Evolutionary conservation across 1,140 invertebrate genomes (phyloP), one percentile per base, ranked within the genome.

Genomic region (Lucilia sericata): DNA sequence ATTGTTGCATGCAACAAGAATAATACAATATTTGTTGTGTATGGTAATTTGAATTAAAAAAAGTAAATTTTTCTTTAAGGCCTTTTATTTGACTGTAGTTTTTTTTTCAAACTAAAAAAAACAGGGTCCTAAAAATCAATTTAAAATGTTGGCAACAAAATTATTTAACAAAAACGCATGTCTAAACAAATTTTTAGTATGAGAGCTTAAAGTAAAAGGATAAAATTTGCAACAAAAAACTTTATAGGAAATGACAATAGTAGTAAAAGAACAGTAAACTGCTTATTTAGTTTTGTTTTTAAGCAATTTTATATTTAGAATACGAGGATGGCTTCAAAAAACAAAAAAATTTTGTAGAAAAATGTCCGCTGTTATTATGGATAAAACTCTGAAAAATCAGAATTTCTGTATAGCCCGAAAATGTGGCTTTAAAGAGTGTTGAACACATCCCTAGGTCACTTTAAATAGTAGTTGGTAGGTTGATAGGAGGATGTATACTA

Each of bases 111-210:
- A n/a, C n/a, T n/a, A 60, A 70, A 5, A 10, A 70, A 70, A 70
- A 70, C 3, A 2, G 19, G 2, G 2, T 42, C 42, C 5, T 55
- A n/a, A 55, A 70, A 70, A 70, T 70, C 65, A 21, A 70, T 70
- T 70, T 70, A 70, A 21, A 21, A 60, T n/a, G 65, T 21, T 10
- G 21, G 2, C 65, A 70, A 21, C n/a, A 70, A 21, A 70, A 19
- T 70, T 70, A 70, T 70, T 70, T 70, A 70, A 70, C 65, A 21
- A 70, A 42, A 42, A 70, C 65, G 65, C 65, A 70, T 70, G 65
- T 70, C 65, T 70, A 70, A 70, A 70, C 65, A 70, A 70, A 21
- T 21, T 70, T 70, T 30, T 70, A 12, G 17, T 55, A 55, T 42
- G 5, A 42, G n/a, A n/a, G n/a, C 0, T 10, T 8, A 3, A 42